Evolutionary conservation across 2,888 invertebrate genomes (phyloP), one percentile per base, ranked within the genome.

Genomic region (Anthophora plumipes): DNA sequence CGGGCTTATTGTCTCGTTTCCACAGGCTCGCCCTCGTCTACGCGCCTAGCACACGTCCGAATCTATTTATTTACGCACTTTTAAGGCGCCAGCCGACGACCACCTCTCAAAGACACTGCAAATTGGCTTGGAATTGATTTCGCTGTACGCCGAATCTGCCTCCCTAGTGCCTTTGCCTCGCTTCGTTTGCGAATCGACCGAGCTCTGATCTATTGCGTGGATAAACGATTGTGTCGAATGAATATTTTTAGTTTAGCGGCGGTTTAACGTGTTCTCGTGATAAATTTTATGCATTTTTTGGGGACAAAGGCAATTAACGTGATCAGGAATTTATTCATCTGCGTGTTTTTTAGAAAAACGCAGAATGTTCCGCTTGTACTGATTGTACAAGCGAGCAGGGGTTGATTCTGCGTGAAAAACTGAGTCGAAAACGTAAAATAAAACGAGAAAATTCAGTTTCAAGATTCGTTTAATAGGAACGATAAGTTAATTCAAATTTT

Each of bases 11-110:
- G 89, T 90, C 90, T 91, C 90, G 85, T 89, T 85, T 86, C 88
- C 72, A 82, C 85, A 60, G 76, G 61, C 71, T 80, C 72, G 66
- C 81, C 83, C 87, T 77, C 77, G 63, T 46, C 60, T 68, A 20
- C 59, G 31, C 50, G 25, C 76, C 64, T 61, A 87, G 75, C 74
- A 83, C 85, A 85, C 85, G 88, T 85, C 80, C 86, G 84, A 90
- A 91, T 90, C 90, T 91, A 92, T 92, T 92, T 92, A 92, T 91
- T 91, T 90, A 91, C 91, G 91, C 91, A 89, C 91, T 91, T 91
- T 91, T 90, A 90, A 91, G 88, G 89, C 83, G 85, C 84, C 89
- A 80, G 66, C 67, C 78, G 48, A 69, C 77, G 54, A 76, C 72
- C 46, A 75, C 59, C 85, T 79, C 85, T 84, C 88, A 85, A 87